Evolutionary conservation across 2,797 vertebrate species (phyloP), one percentile per base, ranked within the genome.

Genomic region (Podarcis lilfordi): DNA sequence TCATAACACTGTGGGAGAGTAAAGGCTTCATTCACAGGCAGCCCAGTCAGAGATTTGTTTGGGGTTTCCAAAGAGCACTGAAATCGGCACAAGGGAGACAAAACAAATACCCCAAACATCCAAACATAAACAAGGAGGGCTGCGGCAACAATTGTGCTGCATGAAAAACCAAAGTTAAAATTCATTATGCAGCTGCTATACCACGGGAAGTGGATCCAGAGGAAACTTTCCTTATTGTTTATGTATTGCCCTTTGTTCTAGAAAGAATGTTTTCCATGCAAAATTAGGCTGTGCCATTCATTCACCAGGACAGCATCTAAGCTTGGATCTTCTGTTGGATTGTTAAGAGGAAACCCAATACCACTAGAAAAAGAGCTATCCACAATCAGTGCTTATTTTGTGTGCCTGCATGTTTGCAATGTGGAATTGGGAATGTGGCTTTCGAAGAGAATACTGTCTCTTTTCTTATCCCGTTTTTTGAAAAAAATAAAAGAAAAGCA

Each of bases 1-100:
- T 98, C 97, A 98, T 98, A 97, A 97, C 97, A 97, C 97, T 97
- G 97, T 97, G 97, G 97, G 97, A 97, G 96, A 97, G 96, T 97
- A 96, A 96, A 96, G 94, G 94, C 96, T 96, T 96, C 96, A 97
- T 98, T 98, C 97, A 98, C 93, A 94, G 93, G 97, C 95, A 95
- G 97, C 96, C 95, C 96, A 96, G 96, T 96, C 95, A 96, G 96
- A 97, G 95, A 95, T 97, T 98, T 97, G 97, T 98, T 98, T 98
- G 97, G 97, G 95, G 96, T 97, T 97, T 97, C 95, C 96, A 97
- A 95, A 96, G 95, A 95, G 91, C 96, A 97, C 96, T 97, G 96
- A 97, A 96, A 97, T 96, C 93, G 94, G 93, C 92, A 95, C 93
- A 94, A 95, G 95, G 96, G 97, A 89, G 88, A 89, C 88, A 89